Base-by-base conservation (phyloP, 2,888 invertebrate species). In the Thumatha senex region DNA sequence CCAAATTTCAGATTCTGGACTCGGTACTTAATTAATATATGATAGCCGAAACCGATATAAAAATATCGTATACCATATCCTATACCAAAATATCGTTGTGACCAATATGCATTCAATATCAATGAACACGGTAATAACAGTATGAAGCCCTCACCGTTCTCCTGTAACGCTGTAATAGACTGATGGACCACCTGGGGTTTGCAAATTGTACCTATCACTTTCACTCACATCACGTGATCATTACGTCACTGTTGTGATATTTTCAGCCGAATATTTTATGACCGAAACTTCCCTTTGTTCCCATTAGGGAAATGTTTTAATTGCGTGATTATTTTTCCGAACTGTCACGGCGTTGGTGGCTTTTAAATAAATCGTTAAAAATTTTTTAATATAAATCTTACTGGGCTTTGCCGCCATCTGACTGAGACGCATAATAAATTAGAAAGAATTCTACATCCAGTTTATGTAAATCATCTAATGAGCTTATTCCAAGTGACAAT, bases 331-430 rank as follows among this genome's bases (percentile, higher is more conserved):
- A 68, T 67, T 63, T 56, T 40, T 52, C 56, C 46, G 46, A 61
- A 51, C 63, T 63, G 63, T 54, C 67, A 50, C 31, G 56, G 56
- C 60, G 59, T 58, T 56, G 40, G 55, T 43, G 52, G 55, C 51
- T 55, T 59, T 62, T 50, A 67, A 63, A 61, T 56, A 54, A 56
- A 61, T 62, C 54, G 46, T 24, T 51, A 56, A 56, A 55, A 65
- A 72, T 65, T 70, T 67, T 61, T 49, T 60, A 51, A 59, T 56
- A 72, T 72, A 72, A 72, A 71, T 66, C 62, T 59, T 54, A n/a
- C 40, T 41, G 60, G 51, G 38, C 34, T 55, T 55, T 52, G 53
- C 48, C 51, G 41, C 47, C 13, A 61, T 61, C 58, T 59, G 61
- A 58, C 48, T 52, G 58, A 53, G 69, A 61, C 69, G 61, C 52